Conservation (phyloP, 92 coral and sea anemone species). For the Hydrozoanthus gracilis region DNA sequence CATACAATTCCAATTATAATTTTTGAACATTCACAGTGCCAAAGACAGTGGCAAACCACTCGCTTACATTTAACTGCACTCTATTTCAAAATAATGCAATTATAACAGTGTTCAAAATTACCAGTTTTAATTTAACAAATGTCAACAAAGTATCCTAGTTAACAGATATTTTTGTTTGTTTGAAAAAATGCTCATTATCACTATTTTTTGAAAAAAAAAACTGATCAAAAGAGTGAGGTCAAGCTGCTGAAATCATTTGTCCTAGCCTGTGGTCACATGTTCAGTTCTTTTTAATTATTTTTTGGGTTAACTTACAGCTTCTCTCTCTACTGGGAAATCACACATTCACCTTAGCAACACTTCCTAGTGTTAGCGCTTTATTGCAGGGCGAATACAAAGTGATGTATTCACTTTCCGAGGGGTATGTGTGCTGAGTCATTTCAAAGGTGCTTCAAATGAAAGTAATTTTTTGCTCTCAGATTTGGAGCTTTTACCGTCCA, state of each 20-base stretch:
- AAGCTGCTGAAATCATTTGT: conserved; percentile 8
- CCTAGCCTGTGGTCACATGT: conserved; percentile 23
- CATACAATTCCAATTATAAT: background rate
- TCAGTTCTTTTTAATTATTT: background rate
- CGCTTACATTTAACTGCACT: background rate
- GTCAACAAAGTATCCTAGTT: background rate
- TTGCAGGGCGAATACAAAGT: background rate
- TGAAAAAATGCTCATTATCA: background rate
- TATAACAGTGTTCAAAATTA: background rate
- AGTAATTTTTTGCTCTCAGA: background rate
- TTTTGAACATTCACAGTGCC: background rate
- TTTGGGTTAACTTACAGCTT: background rate
- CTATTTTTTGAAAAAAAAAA: background rate
- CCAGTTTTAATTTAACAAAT: background rate
- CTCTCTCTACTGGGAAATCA: conserved; percentile 44
- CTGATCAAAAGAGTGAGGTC: background rate
- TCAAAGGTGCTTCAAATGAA: background rate
- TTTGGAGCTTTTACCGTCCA: no score
- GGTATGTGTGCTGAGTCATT: conserved; percentile 21
- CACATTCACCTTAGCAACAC: conserved; percentile 2
- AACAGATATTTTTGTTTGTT: background rate
- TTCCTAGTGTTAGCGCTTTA: background rate
- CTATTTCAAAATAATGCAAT: background rate
- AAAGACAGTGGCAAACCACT: background rate
- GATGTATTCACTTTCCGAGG: no score